Percentiles rank a stretch among this genome's conserved stretches.
phyloP scores from a whole-genome alignment of 1,140 invertebrate genomes.

The Ganaspis sp. region DNA sequence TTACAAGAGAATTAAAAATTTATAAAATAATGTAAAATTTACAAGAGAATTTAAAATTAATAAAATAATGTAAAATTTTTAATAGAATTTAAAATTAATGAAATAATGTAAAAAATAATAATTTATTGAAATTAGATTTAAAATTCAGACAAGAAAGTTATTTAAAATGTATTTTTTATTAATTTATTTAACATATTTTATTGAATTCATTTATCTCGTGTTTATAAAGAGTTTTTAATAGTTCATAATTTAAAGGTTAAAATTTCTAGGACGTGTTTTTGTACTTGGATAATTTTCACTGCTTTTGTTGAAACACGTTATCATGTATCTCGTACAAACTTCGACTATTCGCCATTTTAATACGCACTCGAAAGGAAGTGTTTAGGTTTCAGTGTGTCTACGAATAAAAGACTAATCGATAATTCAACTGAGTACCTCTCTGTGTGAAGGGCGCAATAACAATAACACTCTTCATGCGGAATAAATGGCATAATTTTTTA shows the following conservation, averaged over 20 bases:
- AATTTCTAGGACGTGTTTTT: neutral
- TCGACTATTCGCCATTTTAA: constrained; percentile 9
- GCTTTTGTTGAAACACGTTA: neutral
- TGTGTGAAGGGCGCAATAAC: neutral
- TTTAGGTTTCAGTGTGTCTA: constrained; percentile 3
- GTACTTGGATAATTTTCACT: neutral
- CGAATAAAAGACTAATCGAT: constrained; percentile 12
- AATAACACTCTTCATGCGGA: constrained; percentile 8
- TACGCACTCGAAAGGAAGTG: constrained; percentile 21
- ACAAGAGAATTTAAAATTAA: no score
- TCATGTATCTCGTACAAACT: neutral
- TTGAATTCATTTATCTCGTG: no score
- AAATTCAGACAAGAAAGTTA: no score
- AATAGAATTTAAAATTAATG: no score
- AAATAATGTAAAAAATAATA: no score
- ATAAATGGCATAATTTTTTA: constrained; percentile 8
- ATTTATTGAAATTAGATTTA: no score
- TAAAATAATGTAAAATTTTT: no score
- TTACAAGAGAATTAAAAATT: no score
- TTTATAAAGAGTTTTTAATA: no score
- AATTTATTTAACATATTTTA: no score
- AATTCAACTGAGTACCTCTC: neutral
- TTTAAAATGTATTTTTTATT: no score
- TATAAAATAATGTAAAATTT: no score
- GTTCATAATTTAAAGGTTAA: neutral